Base-by-base conservation (phyloP, 2,888 invertebrate species). In the Cheilosia variabilis region DNA sequence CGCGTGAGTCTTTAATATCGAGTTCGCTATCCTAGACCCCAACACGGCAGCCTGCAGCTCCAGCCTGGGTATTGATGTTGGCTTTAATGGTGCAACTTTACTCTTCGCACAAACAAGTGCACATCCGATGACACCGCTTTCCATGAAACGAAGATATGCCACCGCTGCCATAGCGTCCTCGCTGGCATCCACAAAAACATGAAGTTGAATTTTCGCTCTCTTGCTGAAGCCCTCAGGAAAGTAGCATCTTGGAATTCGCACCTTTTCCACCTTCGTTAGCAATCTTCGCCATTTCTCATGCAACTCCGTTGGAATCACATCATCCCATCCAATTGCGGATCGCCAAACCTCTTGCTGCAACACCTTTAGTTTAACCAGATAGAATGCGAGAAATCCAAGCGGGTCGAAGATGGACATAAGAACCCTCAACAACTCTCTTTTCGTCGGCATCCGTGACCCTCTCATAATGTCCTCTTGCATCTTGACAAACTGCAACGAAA, bases 121-220 rank as follows among this genome's bases (percentile, higher is more conserved):
- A 31, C 7, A 31, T 4, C 27, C 4, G 27, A 31, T 31, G 27
- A 31, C 6, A 31, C 27, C 27, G 50, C 65, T 69, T 27, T 63
- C 43, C n/a, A 55, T 4, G 65, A 83, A 72, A 47, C 88, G 75
- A 7, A 88, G 68, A 55, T 88, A 89, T 1, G 87, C 88, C 7
- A 88, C 88, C 22, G 87, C 87, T 2, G 88, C 88, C 65, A 81
- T 89, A 3, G 88, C 89, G 15, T 75, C 41, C 24, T 88, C 72
- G 60, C 87, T 82, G 13, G 50, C 41, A n/a, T 60, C 71, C 24
- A 60, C 58, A 41, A 71, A 52, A 4, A 71, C 6, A n/a, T n/a
- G n/a, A n/a, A 24, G 24, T 5, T 24, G 24, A 24, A 24, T 24
- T 24, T 52, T 50, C 10, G 47, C 50, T 27, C 17, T 31, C 19